Evolutionary conservation across 2,888 invertebrate species (phyloP), one percentile per base, ranked within the genome.

Genomic region (Neoitamus cyanurus): DNA sequence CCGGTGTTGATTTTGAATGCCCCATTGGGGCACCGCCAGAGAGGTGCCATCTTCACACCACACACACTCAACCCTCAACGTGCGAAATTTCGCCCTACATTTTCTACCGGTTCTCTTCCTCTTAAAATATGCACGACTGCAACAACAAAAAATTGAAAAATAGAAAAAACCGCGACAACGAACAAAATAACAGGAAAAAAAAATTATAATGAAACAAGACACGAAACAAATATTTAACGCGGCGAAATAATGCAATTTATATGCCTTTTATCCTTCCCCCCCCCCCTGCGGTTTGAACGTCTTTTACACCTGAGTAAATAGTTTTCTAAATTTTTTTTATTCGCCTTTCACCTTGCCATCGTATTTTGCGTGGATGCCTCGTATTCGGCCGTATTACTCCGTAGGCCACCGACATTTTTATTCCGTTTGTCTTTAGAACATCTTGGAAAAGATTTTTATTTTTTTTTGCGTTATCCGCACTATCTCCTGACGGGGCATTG

Each of bases 211-310:
- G 31, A 69, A 69, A 69, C n/a, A 70, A 30, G 31, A 70, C 30
- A 70, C 70, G 70, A 70, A 70, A 70, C 13, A 58, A 58, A 70
- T 30, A 30, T 70, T n/a, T 31, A 30, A 70, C 30, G 28, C 70
- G 31, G 70, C 31, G 31, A 70, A 31, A 70, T 75, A 75, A 75
- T 75, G 42, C 42, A 75, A 75, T 75, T 75, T 75, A 75, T 42
- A 75, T 75, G 42, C 75, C 42, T 75, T 75, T 75, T 75, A 75
- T 75, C 75, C 42, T 25, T 75, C 20, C 25, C 58, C 6, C 9
- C 58, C 25, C 58, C 0, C 25, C 9, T 58, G 58, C 25, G 58
- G 25, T 20, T 58, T 58, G 15, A 15, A 58, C 58, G 11, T 25
- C 3, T 20, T 58, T 58, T 58, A 20, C 58, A 58, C 25, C 58